Conservation (phyloP, 2,797 vertebrate species). For the Sandelia bainsii region DNA sequence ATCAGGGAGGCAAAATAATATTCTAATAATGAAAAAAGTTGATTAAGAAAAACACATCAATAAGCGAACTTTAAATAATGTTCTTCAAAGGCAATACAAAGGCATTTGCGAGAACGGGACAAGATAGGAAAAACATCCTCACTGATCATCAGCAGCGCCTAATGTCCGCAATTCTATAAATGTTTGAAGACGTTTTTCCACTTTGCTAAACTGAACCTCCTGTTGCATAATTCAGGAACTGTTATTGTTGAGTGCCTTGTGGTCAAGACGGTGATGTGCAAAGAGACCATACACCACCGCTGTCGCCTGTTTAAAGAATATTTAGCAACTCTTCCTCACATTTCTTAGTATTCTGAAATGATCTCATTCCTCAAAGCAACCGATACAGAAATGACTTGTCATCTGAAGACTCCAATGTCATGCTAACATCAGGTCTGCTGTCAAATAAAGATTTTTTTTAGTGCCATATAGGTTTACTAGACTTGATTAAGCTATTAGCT, state of each 20-base stretch:
- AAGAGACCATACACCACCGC: constrained; percentile 25
- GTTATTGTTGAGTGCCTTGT: constrained; percentile 22
- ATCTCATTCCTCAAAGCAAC: constrained; percentile 29
- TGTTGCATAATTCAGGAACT: constrained; percentile 71
- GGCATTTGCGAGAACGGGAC: constrained; percentile 34
- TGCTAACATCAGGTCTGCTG: constrained; percentile 34
- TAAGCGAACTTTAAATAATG: constrained; percentile 61
- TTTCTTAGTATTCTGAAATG: constrained; percentile 19
- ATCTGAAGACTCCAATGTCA: constrained; percentile 28
- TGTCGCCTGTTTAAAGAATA: constrained; percentile 10
- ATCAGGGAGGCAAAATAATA: constrained; percentile 59
- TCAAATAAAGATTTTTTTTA: constrained; percentile 14
- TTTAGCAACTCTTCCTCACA: constrained; percentile 15
- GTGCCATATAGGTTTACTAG: constrained; percentile 10
- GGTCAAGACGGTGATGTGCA: constrained; percentile 1
- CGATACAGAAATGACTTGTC: constrained; percentile 36
- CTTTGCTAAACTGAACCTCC: constrained; percentile 45
- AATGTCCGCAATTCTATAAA: constrained; percentile 5
- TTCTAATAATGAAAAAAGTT: constrained; percentile 11
- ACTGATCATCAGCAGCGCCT: constrained; percentile 35
- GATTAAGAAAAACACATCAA: constrained; percentile 47
- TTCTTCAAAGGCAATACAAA: constrained; percentile 81
- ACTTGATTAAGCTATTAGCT: constrained; percentile 4
- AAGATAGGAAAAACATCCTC: constrained; percentile 21
- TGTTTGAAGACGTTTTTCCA: constrained; percentile 32